Evolutionary conservation across 1,140 invertebrate species (phyloP), one percentile per base, ranked within the genome.

Genomic region (Linepithema humile): DNA sequence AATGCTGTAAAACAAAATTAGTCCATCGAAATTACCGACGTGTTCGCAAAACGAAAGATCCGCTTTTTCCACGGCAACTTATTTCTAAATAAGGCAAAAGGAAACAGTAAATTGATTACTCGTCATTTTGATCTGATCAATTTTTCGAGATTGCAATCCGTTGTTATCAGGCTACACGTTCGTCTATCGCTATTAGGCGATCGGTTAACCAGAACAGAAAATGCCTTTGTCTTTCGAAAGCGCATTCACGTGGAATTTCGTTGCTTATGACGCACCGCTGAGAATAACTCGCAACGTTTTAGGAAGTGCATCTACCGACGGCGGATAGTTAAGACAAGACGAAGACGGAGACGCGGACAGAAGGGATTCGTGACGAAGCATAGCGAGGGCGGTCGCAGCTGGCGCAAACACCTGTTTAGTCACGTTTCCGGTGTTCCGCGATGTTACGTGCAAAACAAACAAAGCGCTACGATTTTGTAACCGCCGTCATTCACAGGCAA

Each of bases 1-100:
- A 94, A 96, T 96, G 92, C 96, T 96, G 94, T 12, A 95, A 96
- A 92, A 86, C 91, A 93, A 87, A 82, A 74, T 70, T 57, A 10
- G n/a, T 23, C 15, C 4, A n/a, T 32, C 32, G 20, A 9, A 74
- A 12, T 40, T 40, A 26, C 57, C 26, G 15, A 17, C 23, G 23
- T 40, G n/a, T 26, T 65, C 32, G 23, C 38, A 17, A n/a, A n/a
- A n/a, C n/a, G n/a, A n/a, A n/a, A n/a, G n/a, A n/a, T n/a, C n/a
- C n/a, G n/a, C n/a, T n/a, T n/a, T n/a, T n/a, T n/a, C n/a, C n/a
- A n/a, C n/a, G n/a, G n/a, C n/a, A n/a, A n/a, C n/a, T n/a, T n/a
- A n/a, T n/a, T n/a, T n/a, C n/a, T n/a, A n/a, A n/a, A n/a, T n/a
- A n/a, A n/a, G n/a, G n/a, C n/a, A n/a, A n/a, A n/a, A n/a, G n/a